Base-by-base conservation (phyloP, 1,140 invertebrate species). In the Arctopsyche grandis region DNA sequence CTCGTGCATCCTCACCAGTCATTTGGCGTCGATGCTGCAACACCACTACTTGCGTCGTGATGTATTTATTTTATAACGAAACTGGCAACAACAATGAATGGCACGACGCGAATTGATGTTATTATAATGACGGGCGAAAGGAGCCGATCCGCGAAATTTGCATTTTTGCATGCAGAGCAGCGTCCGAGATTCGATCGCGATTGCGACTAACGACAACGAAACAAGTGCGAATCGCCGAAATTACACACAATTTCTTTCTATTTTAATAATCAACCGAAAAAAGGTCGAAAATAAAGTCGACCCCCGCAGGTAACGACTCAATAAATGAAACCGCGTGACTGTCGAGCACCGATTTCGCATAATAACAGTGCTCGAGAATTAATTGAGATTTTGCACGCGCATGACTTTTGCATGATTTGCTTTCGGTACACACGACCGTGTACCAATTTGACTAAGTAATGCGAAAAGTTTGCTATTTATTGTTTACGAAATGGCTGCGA, bases 31-130 rank as follows among this genome's bases (percentile, higher is more conserved):
- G 58, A 24, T 63, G 12, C 24, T 63, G 63, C 63, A 74, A 77
- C 80, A 81, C 69, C 58, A 77, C 29, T 60, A 75, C 63, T 71
- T 22, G 70, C 70, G 58, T 66, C 75, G 58, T 77, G 80, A 81
- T 81, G 78, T 79, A 79, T 79, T 81, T 79, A 78, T 81, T 81
- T 75, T 79, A 77, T 77, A 79, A 79, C 16, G 76, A 81, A 81
- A 63, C 63, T 22, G 75, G 52, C 52, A 76, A 69, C 75, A 76
- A 69, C 29, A 38, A 38, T 38, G 29, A 38, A 38, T 69, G 58
- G 26, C 71, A 74, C 71, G 69, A 71, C 29, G 38, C 44, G 48
- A 46, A 74, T 74, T 74, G 71, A 74, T 74, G 71, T 46, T 56
- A 66, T 66, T 66, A 56, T 56, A 74, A 74, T 74, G 71, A 74